These are phyloP conservation scores for Typhlomys cinereus DNA, from an alignment of 2,113 vertebrate species.

Conservation along the genomic window DNA sequence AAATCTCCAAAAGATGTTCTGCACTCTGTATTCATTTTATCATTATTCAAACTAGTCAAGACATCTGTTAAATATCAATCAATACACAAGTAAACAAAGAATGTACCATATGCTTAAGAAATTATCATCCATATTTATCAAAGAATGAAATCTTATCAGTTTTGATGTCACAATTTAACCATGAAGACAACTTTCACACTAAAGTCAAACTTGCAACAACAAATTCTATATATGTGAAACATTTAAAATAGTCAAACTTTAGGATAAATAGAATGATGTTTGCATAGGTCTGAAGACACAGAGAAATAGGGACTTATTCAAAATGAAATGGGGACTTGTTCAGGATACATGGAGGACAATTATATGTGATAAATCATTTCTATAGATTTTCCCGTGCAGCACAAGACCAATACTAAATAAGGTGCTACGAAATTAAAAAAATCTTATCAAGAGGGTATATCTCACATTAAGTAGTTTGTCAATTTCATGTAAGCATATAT, in stretches of 20 bases:
- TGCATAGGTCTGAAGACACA: background rate
- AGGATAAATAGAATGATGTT: background rate
- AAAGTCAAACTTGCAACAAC: background rate
- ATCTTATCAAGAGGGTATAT: background rate
- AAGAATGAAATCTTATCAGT: background rate
- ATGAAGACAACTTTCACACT: too few species aligned
- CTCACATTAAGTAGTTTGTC: background rate
- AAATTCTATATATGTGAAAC: background rate
- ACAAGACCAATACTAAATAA: background rate
- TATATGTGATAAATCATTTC: background rate
- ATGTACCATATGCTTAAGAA: background rate
- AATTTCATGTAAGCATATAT: too few species aligned
- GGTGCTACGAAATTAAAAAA: background rate
- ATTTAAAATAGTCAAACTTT: background rate
- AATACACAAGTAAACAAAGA: background rate
- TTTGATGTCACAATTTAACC: background rate
- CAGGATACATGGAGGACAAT: background rate
- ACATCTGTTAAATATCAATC: too few species aligned
- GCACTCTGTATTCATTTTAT: background rate
- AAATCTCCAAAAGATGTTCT: background rate
- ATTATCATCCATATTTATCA: background rate
- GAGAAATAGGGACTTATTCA: background rate
- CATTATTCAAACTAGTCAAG: too few species aligned
- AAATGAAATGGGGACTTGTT: background rate
- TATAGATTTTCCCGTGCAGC: background rate